phyloP scores from a whole-genome alignment of 37 sponge, comb jelly and placozoan species.

The Beroe forskalii region DNA sequence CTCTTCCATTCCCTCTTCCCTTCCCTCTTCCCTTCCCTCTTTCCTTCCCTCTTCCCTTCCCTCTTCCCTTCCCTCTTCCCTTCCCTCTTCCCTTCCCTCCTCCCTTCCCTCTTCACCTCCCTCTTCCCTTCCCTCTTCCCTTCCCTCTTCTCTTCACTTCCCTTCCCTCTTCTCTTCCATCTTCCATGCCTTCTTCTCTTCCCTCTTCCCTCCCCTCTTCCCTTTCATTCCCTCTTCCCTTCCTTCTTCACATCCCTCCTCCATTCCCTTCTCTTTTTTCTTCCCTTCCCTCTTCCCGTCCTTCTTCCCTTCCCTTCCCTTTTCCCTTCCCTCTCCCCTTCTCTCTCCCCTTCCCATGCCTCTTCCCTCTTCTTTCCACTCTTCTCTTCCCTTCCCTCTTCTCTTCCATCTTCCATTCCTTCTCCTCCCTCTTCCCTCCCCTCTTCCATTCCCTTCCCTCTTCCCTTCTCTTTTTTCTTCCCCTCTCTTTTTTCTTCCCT shows the following conservation, averaged over 20 bases:
- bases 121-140: neutral
- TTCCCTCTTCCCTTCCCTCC: neutral
- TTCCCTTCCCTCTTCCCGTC: neutral
- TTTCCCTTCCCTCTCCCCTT: neutral
- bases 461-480: neutral
- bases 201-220: neutral
- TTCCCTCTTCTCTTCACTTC: neutral
- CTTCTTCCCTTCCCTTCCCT: neutral
- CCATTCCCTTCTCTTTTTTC: neutral
- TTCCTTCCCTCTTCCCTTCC: neutral
- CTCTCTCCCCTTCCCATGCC: neutral
- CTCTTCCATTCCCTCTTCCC: neutral
- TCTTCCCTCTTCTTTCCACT: too few relatives aligned
- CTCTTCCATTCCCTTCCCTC: neutral
- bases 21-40: neutral
- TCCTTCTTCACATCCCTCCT: neutral
- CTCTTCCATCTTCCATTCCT: too few relatives aligned
- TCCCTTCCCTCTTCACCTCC: neutral
- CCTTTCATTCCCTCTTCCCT: neutral
- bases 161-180: neutral
- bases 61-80: neutral
- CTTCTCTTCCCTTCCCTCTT: too few relatives aligned
- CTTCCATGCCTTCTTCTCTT: neutral
- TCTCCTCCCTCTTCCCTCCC: neutral
- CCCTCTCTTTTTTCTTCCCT: neutral